These are phyloP conservation scores for Ptilodon capucinus DNA, from an alignment of 2,888 invertebrate genomes.

Conservation along the genomic window DNA sequence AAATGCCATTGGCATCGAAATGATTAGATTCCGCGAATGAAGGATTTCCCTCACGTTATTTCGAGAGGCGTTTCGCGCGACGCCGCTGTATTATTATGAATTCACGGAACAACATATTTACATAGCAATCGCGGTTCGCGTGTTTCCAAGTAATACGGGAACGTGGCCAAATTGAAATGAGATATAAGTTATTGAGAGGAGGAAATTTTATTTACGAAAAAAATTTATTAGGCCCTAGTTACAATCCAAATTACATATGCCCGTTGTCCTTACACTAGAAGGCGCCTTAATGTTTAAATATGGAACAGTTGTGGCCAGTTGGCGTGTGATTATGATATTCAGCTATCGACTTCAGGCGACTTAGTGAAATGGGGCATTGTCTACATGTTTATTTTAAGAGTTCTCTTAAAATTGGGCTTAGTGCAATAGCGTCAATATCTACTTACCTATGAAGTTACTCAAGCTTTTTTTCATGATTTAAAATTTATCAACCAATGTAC, in stretches of 20 bases:
- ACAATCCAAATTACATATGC: background rate
- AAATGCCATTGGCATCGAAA: constrained; percentile 1
- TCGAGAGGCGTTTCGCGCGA: constrained; percentile 17
- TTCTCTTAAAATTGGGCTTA: too few species aligned
- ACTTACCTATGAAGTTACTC: too few species aligned
- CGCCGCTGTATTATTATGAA: constrained; percentile 18
- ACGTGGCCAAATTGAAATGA: constrained; percentile 25
- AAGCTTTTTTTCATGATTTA: too few species aligned
- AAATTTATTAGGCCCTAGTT: background rate
- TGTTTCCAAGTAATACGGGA: constrained; percentile 29
- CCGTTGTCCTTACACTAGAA: too few species aligned
- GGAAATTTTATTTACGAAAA: background rate
- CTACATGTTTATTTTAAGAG: too few species aligned
- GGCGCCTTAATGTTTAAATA: too few species aligned
- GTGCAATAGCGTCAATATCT: too few species aligned
- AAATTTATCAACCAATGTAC: too few species aligned
- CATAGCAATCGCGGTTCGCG: constrained; percentile 22
- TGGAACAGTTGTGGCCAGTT: too few species aligned
- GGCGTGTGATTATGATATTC: too few species aligned
- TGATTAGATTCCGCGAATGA: constrained; percentile 18
- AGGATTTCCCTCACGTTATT: constrained; percentile 23
- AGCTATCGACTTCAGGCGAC: too few species aligned
- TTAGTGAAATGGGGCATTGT: too few species aligned
- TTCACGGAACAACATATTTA: constrained; percentile 30
- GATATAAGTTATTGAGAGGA: background rate